Evolutionary conservation across 2,888 invertebrate species (phyloP).

Genomic region (Pemphredon lugubris): DNA sequence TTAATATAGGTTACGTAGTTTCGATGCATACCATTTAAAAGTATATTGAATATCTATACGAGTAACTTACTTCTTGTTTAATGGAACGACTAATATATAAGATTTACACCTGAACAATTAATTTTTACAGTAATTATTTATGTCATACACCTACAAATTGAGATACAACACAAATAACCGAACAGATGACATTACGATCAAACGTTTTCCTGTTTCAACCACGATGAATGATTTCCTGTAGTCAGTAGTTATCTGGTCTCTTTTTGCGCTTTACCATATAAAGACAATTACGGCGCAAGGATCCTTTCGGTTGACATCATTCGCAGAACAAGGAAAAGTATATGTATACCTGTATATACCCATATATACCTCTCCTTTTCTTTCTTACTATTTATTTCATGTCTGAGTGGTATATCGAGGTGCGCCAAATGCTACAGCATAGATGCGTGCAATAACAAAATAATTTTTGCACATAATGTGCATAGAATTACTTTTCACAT

Average conservation of each 20-base stretch:
- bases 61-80: no score
- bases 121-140: not conserved
- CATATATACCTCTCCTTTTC: not conserved
- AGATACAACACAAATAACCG: not conserved
- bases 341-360: not conserved
- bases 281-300: not conserved
- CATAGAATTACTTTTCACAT: no score
- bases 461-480: no score
- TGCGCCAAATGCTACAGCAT: no score
- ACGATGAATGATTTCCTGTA: not conserved
- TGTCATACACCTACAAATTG: not conserved
- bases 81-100: no score
- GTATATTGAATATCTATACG: not conserved
- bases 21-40: not conserved
- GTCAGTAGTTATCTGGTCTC: not conserved
- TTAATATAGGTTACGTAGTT: slow-evolving; percentile 3
- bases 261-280: not conserved
- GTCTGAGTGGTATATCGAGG: not conserved
- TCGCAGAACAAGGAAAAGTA: not conserved
- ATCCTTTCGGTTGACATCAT: slow-evolving; percentile 4
- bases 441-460: no score
- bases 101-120: no score
- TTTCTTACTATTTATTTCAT: not conserved
- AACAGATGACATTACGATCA: not conserved
- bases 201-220: not conserved